These are phyloP conservation scores for Mungos mungo DNA, from an alignment of 2,113 vertebrate genomes.

Conservation along the genomic window DNA sequence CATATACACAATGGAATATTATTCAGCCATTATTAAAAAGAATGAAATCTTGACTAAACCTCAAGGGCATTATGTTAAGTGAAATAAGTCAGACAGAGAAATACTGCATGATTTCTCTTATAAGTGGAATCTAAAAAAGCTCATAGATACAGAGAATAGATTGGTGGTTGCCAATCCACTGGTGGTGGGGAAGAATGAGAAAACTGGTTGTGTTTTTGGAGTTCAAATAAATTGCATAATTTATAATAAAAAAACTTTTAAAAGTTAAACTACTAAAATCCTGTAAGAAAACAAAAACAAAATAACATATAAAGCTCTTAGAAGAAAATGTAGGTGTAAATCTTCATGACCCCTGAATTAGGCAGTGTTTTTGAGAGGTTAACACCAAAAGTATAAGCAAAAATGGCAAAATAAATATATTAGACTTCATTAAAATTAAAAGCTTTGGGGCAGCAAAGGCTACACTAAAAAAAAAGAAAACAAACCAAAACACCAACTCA, in stretches of 20 bases:
- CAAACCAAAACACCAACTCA: neutral
- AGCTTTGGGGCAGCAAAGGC: neutral
- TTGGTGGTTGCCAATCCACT: neutral
- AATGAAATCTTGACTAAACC: neutral
- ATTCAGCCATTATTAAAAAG: neutral
- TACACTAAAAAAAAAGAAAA: neutral
- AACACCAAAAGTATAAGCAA: neutral
- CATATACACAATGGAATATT: neutral
- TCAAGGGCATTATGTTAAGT: neutral
- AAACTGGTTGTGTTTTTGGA: neutral
- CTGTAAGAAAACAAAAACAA: neutral
- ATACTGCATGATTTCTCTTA: neutral
- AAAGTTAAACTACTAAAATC: neutral
- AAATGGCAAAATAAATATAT: neutral
- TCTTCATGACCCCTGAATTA: neutral
- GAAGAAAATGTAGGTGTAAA: neutral
- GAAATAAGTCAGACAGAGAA: neutral
- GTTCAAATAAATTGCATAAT: neutral
- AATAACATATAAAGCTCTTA: neutral
- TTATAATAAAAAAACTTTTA: neutral
- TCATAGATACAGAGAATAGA: neutral
- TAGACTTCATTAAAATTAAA: neutral
- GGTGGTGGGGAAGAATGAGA: neutral
- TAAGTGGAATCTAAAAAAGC: neutral
- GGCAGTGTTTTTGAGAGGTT: slow-evolving; percentile 21